Evolutionary conservation across 2,797 vertebrate species (phyloP).

Genomic region (Falco columbarius): DNA sequence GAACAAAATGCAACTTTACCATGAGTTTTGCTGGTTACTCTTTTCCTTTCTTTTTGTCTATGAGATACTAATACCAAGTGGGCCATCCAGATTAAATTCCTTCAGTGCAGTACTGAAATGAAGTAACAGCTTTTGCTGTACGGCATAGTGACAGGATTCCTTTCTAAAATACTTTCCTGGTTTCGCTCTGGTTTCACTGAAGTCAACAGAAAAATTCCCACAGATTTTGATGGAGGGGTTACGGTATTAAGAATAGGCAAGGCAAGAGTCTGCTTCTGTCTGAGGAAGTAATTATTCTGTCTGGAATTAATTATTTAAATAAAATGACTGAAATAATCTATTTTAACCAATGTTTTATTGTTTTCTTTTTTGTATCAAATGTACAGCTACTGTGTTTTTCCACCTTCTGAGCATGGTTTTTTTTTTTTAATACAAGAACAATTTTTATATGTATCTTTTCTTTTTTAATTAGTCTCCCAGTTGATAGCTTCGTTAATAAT

Average conservation of each 20-base stretch:
- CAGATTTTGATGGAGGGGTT: not conserved
- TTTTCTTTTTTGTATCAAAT: not conserved
- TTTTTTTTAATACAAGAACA: not conserved
- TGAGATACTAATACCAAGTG: not conserved
- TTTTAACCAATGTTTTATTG: not conserved
- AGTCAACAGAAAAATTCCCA: not conserved
- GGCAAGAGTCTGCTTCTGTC: not conserved
- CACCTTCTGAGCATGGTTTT: not conserved
- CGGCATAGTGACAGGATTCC: not conserved
- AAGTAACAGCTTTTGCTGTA: not conserved
- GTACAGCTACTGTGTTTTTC: not conserved
- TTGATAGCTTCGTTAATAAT: not conserved
- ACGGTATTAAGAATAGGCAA: not conserved
- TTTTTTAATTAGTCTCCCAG: not conserved
- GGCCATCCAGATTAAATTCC: not conserved
- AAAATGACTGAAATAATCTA: not conserved
- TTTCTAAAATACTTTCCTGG: not conserved
- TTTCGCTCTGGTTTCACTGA: not conserved
- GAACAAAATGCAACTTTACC: conserved; percentile 55
- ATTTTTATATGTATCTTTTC: not conserved
- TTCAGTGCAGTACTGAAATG: not conserved
- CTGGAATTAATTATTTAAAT: not conserved
- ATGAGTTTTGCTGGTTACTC: not conserved
- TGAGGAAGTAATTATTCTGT: not conserved
- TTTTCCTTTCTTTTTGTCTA: not conserved